Base-by-base conservation (phyloP, 2,113 vertebrate species). In the Saccopteryx bilineata region DNA sequence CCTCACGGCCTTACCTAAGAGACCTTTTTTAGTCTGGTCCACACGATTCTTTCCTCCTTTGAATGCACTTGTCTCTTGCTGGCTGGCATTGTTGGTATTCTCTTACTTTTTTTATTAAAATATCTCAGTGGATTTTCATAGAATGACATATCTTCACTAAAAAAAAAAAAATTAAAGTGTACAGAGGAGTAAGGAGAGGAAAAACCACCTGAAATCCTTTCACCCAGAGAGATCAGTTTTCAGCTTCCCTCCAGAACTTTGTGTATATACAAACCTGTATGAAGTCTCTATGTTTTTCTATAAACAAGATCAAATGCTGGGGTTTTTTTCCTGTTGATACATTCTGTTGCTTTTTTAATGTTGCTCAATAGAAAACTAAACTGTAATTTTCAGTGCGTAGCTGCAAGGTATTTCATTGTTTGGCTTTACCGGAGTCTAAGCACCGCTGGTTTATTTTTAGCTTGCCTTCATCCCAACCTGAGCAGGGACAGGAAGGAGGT, bases 81-180 rank as follows among this genome's bases (percentile, higher is more conserved):
- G 31, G 18, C 31, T 33, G 78, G 50, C n/a, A 17, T 91, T 78
- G 21, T 89, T 7, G 52, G 56, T 58, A 58, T 76, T 50, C 28
- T 58, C 9, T 54, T 86, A n/a, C 10, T 10, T 24, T 65, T 69
- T 85, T 82, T 54, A 94, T 82, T 95, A 83, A 88, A 82, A 60
- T 80, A 84, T 31, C n/a, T 74, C 14, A 5, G 61, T 65, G 7
- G 19, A 66, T 80, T 90, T 95, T 94, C n/a, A 74, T 65, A 81
- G 92, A 68, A n/a, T 50, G 58, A 24, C 21, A 74, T 7, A 65
- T 89, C 18, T 18, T 76, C 94, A 78, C 26, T 72, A 66, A 65
- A 78, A 84, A 66, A 65, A 78, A 84, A 65, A 90, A 72, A 96
- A 31, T 60, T 81, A 54, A 56, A 87, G 28, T 18, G 9, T 72